Base-by-base conservation (phyloP, 1,140 invertebrate genomes). In the Mya arenaria region DNA sequence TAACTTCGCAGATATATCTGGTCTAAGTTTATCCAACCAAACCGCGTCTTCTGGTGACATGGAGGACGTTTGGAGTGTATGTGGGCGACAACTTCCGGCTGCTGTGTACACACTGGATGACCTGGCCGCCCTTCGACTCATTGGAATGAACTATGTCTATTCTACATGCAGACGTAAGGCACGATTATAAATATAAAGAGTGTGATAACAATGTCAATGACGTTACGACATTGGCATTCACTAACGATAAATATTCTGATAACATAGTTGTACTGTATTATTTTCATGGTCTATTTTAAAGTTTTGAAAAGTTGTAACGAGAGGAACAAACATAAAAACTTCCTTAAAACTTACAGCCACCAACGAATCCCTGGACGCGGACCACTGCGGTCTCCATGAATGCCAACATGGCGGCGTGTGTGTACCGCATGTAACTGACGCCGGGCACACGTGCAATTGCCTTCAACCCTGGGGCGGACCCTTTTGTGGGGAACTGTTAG, bases 371-470 rank as follows among this genome's bases (percentile, higher is more conserved):
- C 19, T 4, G 17, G 62, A 32, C 19, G 48, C 37, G 6, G 77
- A 80, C n/a, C 37, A 68, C 25, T 80, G 77, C 62, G 66, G 77
- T 17, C 5, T 68, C 17, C 30, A 80, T 32, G 25, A 19, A 0
- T 80, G 77, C 71, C 25, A 69, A n/a, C 34, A 80, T 48, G 48
- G 32, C 28, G 66, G 77, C 37, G 23, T 25, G 4, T 80, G 77
- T 44, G 41, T 69, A 1, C 32, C 41, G 1, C 55, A 62, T n/a
- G 39, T 39, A 28, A 39, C 34, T 37, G 37, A 39, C 4, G 56
- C 13, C 2, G 77, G 77, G 25, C 71, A 80, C 48, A 80, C 65
- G 34, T 80, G 77, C 52, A 62, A 56, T 23, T 80, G 77, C 48
- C 36, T 66, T 1, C 52, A 69, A 68, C 32, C 32, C 8, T 71